Base-by-base conservation (phyloP, 2,888 invertebrate genomes). In the Oscheius myriophilus region DNA sequence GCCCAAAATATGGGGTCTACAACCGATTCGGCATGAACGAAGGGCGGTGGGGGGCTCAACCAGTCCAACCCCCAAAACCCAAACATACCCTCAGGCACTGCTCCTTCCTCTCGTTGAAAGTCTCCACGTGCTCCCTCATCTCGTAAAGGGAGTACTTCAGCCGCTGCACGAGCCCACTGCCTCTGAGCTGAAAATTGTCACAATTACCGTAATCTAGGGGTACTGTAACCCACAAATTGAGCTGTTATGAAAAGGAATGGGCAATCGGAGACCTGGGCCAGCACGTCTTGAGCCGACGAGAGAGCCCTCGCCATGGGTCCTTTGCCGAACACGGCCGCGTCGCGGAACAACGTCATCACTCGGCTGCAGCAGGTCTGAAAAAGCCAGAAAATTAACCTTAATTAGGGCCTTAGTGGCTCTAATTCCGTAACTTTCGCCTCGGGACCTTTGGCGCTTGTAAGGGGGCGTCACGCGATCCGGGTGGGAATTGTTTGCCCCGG, bases 91-190 rank as follows among this genome's bases (percentile, higher is more conserved):
- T 51, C 25, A 67, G 26, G 41, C 67, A 52, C 51, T 67, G 93
- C 86, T 96, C 95, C 82, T 93, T 92, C 70, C 93, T 91, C 87
- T 96, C 95, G 80, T 94, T 92, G 87, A 94, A 95, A 0, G 95
- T 96, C 87, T 96, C 96, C 78, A 95, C 90, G 87, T 96, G 96
- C 85, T 96, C 96, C 83, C 94, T 93, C 77, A 96, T 92, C 87
- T 96, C 95, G 46, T 96, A 89, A 84, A 95, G 92, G 75, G 93
- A 92, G 87, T 93, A 95, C 61, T 93, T 91, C 64, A 96, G 90
- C 2, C 92, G 91, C 87, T 96, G 95, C 7, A 92, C 91, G 11
- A 95, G 76, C 42, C 86, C 78, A 43, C 86, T 85, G 9, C 83
- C 82, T 43, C 86, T 82, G 72, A 88, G 71, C 87, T 83, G 79